phyloP scores from a whole-genome alignment of 2,113 vertebrate species.

The Tringa solitaria region DNA sequence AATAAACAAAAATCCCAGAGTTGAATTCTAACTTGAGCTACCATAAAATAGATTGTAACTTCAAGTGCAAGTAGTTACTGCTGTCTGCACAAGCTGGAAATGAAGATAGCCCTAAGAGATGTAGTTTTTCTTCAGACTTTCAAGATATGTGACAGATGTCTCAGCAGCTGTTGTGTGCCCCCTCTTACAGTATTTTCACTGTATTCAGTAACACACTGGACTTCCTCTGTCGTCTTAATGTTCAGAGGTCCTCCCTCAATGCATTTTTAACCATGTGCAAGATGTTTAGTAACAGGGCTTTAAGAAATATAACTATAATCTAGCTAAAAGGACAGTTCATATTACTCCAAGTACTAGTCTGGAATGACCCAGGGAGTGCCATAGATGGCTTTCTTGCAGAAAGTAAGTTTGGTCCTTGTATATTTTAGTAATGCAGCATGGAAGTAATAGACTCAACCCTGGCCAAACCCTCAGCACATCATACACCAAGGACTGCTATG shows the following conservation, averaged over 20 bases:
- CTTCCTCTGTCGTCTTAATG: not conserved
- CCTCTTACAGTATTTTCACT: not conserved
- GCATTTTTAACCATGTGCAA: not conserved
- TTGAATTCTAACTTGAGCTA: not conserved
- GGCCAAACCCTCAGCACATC: not conserved
- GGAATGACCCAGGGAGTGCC: not conserved
- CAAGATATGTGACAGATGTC: not conserved
- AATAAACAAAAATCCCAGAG: not conserved
- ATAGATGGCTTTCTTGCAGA: not conserved
- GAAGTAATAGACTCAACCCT: not conserved
- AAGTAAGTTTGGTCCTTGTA: not conserved
- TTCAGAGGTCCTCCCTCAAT: not conserved
- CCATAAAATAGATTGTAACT: not conserved
- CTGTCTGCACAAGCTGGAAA: not conserved
- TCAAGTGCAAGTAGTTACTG: not conserved
- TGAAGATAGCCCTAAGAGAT: not conserved
- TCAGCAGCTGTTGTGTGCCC: not conserved
- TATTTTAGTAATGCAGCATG: not conserved
- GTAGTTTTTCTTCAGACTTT: not conserved
- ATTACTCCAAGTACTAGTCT: not conserved
- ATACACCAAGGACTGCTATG: fast-evolving
- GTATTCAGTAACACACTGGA: not conserved
- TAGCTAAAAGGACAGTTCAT: not conserved
- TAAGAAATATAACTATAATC: not conserved
- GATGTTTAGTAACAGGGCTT: not conserved